phyloP scores from a whole-genome alignment of 2,888 invertebrate genomes.

The Hermaeophaga mercurialis region DNA sequence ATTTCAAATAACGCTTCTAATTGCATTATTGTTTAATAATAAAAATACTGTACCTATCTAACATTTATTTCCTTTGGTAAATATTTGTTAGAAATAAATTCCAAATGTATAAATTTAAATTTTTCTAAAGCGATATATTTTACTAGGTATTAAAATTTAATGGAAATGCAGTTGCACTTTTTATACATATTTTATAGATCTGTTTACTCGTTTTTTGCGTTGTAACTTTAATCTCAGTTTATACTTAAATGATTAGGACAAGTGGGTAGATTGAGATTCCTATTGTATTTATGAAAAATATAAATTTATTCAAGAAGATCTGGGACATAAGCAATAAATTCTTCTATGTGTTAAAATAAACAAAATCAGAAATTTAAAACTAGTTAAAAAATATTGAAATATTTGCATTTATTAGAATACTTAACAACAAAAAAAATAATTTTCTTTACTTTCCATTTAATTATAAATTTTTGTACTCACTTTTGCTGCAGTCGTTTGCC shows the following conservation, averaged over 20 bases:
- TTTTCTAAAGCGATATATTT: background rate
- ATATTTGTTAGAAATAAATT: background rate
- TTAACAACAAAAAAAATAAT: too few relatives aligned
- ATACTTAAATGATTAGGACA: background rate
- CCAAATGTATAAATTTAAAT: conserved; percentile 5
- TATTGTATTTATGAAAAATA: too few relatives aligned
- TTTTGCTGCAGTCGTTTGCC: conserved; percentile 80
- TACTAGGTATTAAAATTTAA: conserved; percentile 2
- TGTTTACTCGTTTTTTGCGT: conserved; percentile 12
- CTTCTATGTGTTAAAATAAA: too few relatives aligned
- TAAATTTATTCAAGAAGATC: too few relatives aligned
- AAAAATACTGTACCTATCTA: background rate
- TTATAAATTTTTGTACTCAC: conserved; percentile 58
- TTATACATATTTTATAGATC: conserved; percentile 8
- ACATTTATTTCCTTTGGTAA: background rate
- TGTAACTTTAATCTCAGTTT: background rate
- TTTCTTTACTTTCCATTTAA: too few relatives aligned
- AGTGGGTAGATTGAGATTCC: background rate
- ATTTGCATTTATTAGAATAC: too few relatives aligned
- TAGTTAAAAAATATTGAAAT: too few relatives aligned
- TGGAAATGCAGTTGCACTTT: background rate
- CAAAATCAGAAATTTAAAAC: too few relatives aligned
- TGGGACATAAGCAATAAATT: too few relatives aligned
- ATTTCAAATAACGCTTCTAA: background rate
- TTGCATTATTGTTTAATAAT: background rate